These are phyloP conservation scores for Zhuqinia jingwanae DNA, from an alignment of 2,888 invertebrate genomes.

Conservation along the genomic window DNA sequence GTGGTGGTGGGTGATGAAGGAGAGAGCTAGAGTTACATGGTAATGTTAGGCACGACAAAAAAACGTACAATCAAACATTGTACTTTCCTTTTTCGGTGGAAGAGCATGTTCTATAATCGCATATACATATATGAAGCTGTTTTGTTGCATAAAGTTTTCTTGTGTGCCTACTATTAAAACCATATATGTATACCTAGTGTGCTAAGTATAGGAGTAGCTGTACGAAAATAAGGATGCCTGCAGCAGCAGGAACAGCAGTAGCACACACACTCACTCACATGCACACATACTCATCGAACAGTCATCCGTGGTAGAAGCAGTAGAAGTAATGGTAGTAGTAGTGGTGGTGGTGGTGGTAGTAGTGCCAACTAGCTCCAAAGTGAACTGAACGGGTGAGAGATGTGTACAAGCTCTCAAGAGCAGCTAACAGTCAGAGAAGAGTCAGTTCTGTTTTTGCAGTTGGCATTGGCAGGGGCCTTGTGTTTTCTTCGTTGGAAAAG, in stretches of 20 bases:
- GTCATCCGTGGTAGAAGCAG: constrained; percentile 9
- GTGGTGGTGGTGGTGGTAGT: constrained; percentile 34
- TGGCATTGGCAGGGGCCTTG: constrained; percentile 72
- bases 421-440: constrained; percentile 62
- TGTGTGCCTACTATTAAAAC: background rate
- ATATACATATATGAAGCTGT: background rate
- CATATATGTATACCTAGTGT: constrained; percentile 8
- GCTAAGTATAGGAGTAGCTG: background rate
- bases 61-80: constrained; percentile 58
- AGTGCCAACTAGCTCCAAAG: constrained; percentile 36
- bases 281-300: constrained; percentile 47
- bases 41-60: constrained; percentile 29
- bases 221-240: constrained; percentile 34
- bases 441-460: constrained; percentile 71
- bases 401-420: constrained; percentile 64
- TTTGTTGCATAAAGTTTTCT: background rate
- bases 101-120: too few species aligned
- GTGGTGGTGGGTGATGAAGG: background rate
- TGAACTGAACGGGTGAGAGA: constrained; percentile 58
- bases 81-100: constrained; percentile 36
- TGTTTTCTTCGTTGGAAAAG: constrained; percentile 61
- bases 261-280: constrained; percentile 43
- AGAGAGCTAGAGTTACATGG: constrained; percentile 9
- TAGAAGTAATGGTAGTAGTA: constrained; percentile 10
- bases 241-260: constrained; percentile 34